Conservation (phyloP, 2,113 vertebrate species). For the Larimichthys crocea region DNA sequence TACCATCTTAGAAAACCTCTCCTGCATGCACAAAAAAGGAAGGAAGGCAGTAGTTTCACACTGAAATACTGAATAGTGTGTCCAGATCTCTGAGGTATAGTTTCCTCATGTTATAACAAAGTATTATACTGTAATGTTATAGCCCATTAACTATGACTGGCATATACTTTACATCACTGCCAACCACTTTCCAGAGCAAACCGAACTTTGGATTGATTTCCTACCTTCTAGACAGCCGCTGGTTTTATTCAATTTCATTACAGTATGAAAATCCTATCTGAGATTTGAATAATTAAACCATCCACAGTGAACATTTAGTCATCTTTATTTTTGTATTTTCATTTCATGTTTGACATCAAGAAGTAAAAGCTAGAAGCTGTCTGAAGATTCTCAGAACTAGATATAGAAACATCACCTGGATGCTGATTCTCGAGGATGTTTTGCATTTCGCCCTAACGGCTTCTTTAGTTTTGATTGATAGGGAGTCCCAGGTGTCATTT, state of each 20-base stretch:
- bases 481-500: no score
- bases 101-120: constrained; percentile 7
- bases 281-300: not conserved
- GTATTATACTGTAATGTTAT: constrained; percentile 29
- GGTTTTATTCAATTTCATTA: not conserved
- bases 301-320: not conserved
- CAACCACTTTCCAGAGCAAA: constrained; percentile 3
- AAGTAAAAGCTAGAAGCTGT: not conserved
- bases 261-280: not conserved
- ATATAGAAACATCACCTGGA: no score
- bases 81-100: not conserved
- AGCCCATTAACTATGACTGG: constrained; percentile 22
- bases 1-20: not conserved
- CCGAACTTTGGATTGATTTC: constrained; percentile 4
- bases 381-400: no score
- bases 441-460: no score
- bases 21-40: not conserved
- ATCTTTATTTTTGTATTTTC: not conserved
- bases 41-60: not conserved
- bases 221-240: not conserved
- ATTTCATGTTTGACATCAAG: not conserved
- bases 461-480: no score
- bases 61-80: not conserved
- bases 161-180: not conserved
- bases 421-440: no score